Evolutionary conservation across 2,113 vertebrate genomes (phyloP), one percentile per base, ranked within the genome.

Genomic region (Pluvialis apricaria): DNA sequence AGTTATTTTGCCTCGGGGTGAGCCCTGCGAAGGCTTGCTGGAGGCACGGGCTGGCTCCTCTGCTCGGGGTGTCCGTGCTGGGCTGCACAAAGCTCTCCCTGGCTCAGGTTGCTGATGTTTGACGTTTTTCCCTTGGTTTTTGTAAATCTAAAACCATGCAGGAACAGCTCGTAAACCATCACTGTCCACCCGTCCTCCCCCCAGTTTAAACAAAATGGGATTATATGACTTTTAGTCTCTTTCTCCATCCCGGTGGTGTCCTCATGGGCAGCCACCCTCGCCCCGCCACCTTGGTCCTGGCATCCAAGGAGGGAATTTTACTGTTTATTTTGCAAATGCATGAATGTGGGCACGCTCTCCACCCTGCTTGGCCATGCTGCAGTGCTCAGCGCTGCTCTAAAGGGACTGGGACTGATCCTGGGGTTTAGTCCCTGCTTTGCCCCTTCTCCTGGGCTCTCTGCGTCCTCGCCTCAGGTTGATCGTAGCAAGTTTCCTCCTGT

Each of bases 271-370:
- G 32, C 49, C 57, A 75, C 31, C 36, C 51, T 31, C 4, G 1
- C 26, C 49, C 21, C 45, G 10, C 15, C 6, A 1, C 21, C 49
- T 42, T 1, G 0, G 31, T 18, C 49, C 26, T 57, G 73, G 21
- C 42, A 20, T 36, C 49, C 42, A 13, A 17, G 36, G 65, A 65
- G 57, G 36, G 31, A 32, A 44, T 57, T 42, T 22, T 11, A 9
- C 36, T 20, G 2, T 17, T 88, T n/a, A 24, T 58, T 65, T 88
- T 65, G 51, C n/a, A 26, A 42, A 36, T 6, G 7, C 8, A 17
- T 0, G 1, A 20, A 16, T 0, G 14, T 17, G 44, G 45, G 32
- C 3, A 2, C 3, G 0, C 21, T 45, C 24, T 52, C 57, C 26
- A 65, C 32, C 28, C 21, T 3, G 9, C 36, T 15, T n/a, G 20